Base-by-base conservation (phyloP, 2,797 vertebrate genomes). In the Monodelphis domestica region DNA sequence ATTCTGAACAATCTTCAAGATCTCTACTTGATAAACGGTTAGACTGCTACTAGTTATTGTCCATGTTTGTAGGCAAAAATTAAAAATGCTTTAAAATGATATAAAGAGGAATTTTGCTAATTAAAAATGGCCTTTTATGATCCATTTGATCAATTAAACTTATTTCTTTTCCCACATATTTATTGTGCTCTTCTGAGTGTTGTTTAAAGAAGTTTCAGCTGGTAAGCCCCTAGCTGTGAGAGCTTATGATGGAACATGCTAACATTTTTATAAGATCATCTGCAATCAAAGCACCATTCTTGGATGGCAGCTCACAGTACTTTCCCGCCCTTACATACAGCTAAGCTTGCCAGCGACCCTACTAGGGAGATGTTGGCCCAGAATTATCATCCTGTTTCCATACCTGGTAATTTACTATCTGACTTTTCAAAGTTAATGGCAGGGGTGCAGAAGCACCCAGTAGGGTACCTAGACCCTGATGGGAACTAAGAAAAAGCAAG, bases 401-500 rank as follows among this genome's bases (percentile, higher is more conserved):
- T 78, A 45, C 70, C 70, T 78, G 70, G 70, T 78, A 78, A 78
- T 78, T 78, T 78, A 78, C 78, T 78, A 78, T 45, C 70, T 78
- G 70, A 45, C 9, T 78, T 78, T 78, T 70, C 21, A 78, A 78
- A 78, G 6, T 45, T 38, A 45, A 78, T 78, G n/a, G 38, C 38
- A 78, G 38, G 70, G n/a, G 21, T 45, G 9, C 38, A 78, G 45
- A 45, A 78, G 38, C 14, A 78, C 45, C 38, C 70, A 78, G 38
- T 11, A 45, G 70, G 70, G 38, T 45, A 21, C 70, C 70, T 78
- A 21, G 38, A 78, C 70, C 70, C 38, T 45, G 45, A 26, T 45
- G 38, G 21, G 38, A 78, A 78, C 38, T n/a, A 78, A 24, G 3
- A 3, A 45, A 78, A 78, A 45, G 17, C 21, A 45, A 78, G 38